Conservation (phyloP, 2,888 invertebrate genomes). For the Alloscopus bannaensis region DNA sequence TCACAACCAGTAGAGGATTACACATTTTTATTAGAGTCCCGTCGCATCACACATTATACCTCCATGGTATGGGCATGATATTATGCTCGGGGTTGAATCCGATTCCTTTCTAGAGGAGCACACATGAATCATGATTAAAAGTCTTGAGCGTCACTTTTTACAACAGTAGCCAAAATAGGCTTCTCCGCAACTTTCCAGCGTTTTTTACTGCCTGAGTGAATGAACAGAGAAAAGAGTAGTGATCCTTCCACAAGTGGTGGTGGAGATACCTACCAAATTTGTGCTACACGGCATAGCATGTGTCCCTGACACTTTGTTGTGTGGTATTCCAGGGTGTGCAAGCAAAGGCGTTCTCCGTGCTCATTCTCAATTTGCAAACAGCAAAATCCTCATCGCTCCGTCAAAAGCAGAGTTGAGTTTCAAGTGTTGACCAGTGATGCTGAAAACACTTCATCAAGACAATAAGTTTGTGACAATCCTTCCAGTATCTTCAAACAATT, state of each 20-base stretch:
- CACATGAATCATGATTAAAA: not conserved
- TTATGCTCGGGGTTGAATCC: constrained; percentile 18
- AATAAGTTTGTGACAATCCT: constrained; percentile 43
- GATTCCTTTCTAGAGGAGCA: not conserved
- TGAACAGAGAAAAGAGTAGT: not conserved
- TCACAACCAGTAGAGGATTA: not conserved
- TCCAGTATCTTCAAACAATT: constrained; percentile 25
- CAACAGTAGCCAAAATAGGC: constrained; percentile 26
- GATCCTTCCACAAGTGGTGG: not conserved
- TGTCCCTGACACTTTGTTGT: constrained; percentile 46
- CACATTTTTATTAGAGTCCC: constrained; percentile 7
- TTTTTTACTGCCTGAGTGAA: not conserved
- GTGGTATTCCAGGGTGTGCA: constrained; percentile 12
- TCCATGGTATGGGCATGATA: too few relatives aligned
- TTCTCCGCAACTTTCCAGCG: not conserved
- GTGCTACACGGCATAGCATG: constrained; percentile 3
- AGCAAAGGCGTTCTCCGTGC: constrained; percentile 13
- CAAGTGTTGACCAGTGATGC: not conserved
- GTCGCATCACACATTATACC: constrained; percentile 1
- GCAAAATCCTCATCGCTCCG: not conserved
- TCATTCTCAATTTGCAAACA: constrained; percentile 8
- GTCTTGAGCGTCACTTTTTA: constrained; percentile 7
- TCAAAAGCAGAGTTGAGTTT: constrained; percentile 14
- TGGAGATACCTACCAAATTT: not conserved
- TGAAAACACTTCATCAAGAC: constrained; percentile 32